Evolutionary conservation across 2,113 vertebrate genomes (phyloP), one percentile per base, ranked within the genome.

Genomic region (Otis tarda): DNA sequence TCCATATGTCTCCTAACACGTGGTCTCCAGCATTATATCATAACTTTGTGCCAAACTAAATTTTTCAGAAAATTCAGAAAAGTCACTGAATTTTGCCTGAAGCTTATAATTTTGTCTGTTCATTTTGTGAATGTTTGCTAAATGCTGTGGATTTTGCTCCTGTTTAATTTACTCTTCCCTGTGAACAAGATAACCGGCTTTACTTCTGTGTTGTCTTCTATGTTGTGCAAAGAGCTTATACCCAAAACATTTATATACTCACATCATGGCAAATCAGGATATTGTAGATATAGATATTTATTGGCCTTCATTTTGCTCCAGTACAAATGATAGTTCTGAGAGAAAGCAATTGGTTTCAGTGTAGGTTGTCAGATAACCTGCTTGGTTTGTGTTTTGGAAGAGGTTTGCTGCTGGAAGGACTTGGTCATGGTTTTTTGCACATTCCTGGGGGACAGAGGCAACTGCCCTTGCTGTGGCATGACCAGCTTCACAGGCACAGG

Each of bases 371-470:
- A 55, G 12, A 33, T 22, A 4, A 50, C 24, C 30, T 55, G 41
- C 37, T 21, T 1, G 2, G 16, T 65, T 55, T 64, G 45, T 14
- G 18, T 19, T 78, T 82, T 30, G 45, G 45, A 69, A 56, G 35
- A 23, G 22, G 16, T 27, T 87, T 69, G 27, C 49, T 71, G 57
- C 52, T 70, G 39, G 52, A 61, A 60, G 56, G 52, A 80, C 49
- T 57, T 4, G 0, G 7, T 50, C 2, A 0, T 5, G 3, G 61
- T 57, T 60, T 60, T 30, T 75, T 1, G 1, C 16, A 10, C 4
- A 3, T 75, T 75, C 57, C 52, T 1, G 4, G 16, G 41, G 45
- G 33, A 18, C 2, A 2, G 16, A 16, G 12, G 6, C 2, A 3
- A 23, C 31, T 2, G 6, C 37, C 71, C 60, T 0, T 1, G 56